These are phyloP conservation scores for Macquaria australasica DNA, from an alignment of 2,113 vertebrate genomes.

Conservation along the genomic window DNA sequence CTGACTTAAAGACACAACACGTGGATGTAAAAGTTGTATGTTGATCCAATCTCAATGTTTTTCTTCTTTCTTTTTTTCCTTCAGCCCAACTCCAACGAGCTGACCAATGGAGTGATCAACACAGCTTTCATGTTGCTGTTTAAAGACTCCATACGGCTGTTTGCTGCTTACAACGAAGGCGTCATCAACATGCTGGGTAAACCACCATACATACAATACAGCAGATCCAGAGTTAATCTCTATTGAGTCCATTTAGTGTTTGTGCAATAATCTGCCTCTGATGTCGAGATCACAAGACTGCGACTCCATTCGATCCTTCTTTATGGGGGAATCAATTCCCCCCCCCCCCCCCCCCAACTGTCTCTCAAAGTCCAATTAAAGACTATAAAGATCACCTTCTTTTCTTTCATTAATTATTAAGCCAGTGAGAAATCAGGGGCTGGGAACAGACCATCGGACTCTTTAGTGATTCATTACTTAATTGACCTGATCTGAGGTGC, in stretches of 20 bases:
- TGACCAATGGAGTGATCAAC: slow-evolving; percentile 98
- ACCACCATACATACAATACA: neutral
- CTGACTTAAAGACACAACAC: neutral
- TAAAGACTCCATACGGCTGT: slow-evolving; percentile 97
- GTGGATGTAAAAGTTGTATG: neutral
- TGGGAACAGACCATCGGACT: slow-evolving; percentile 26
- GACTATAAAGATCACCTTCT: slow-evolving; percentile 39
- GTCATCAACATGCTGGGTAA: slow-evolving; percentile 97
- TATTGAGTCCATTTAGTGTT: neutral
- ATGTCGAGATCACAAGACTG: slow-evolving; percentile 30
- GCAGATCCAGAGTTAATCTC: neutral
- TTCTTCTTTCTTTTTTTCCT: neutral
- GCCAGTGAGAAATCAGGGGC: slow-evolving; percentile 23
- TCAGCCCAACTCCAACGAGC: slow-evolving; percentile 97
- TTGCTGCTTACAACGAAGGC: slow-evolving; percentile 96
- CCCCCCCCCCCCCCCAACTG: slow-evolving; percentile 11
- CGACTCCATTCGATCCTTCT: slow-evolving; percentile 36
- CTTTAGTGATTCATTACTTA: slow-evolving; percentile 36
- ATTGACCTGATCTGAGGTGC: slow-evolving; percentile 19
- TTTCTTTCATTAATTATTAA: slow-evolving; percentile 49
- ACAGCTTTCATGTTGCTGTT: slow-evolving; percentile 98
- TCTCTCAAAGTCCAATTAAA: slow-evolving; percentile 56
- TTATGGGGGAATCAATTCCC: slow-evolving; percentile 52
- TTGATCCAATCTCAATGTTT: neutral
- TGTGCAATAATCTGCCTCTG: slow-evolving; percentile 15